Base-by-base conservation (phyloP, 2,797 vertebrate genomes). In the Rhinogobio ventralis region DNA sequence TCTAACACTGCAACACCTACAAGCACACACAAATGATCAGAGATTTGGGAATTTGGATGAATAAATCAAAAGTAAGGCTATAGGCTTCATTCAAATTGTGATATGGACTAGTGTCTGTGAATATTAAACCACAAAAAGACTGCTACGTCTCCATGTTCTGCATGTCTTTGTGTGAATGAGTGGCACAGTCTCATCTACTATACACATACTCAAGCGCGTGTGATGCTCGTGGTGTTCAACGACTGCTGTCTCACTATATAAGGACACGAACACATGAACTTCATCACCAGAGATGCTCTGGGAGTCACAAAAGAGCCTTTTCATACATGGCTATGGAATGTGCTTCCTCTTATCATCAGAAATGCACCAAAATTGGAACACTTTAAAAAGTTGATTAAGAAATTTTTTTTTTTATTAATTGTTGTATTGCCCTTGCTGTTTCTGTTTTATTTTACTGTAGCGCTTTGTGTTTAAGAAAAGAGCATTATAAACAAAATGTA, bases 1-100 rank as follows among this genome's bases (percentile, higher is more conserved):
- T 98, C 97, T 62, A 99, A 84, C 23, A 99, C 98, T 33, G 97
- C 97, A 68, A 99, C 98, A 69, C 98, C 98, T 99, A 89, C 10
- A 80, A 19, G n/a, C 30, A 81, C 30, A 71, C 17, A 78, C 36
- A 69, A 7, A 28, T 2, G 53, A 20, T 33, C 42, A 39, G 6
- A 67, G 28, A 42, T n/a, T 4, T n/a, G n/a, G 33, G 4, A 36
- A 36, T 36, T 36, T 57, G 55, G 4, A n/a, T n/a, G 55, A 57
- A n/a, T n/a, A n/a, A 11, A 57, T 5, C 23, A 57, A 57, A n/a
- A 60, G n/a, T 60, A 60, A 4, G n/a, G 2, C 57, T 60, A 60
- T 25, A 60, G n/a, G 11, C 23, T 2, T 25, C n/a, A 14, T 2
- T 60, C n/a, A 25, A 60, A 25, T 60, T 25, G n/a, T 23, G 4